A percentile compares a stretch with the other conserved stretches of the same genome.
phyloP scores from a whole-genome alignment of 2,797 vertebrate genomes.

The Morelia viridis region DNA sequence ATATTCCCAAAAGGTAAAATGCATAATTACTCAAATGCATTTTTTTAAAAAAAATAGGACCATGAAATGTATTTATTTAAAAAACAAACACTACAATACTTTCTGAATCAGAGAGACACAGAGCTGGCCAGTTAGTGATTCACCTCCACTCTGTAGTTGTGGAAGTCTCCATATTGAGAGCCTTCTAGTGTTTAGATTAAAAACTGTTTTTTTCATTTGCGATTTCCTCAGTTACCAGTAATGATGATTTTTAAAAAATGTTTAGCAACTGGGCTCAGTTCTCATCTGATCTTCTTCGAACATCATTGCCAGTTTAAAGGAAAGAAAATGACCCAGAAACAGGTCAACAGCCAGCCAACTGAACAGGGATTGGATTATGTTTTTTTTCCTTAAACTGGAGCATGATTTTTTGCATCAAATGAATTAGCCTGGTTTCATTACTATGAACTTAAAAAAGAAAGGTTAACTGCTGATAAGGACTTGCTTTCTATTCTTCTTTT shows the following conservation, averaged over 20 bases:
- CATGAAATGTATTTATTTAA: slow-evolving; percentile 74
- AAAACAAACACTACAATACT: slow-evolving; percentile 71
- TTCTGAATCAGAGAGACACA: slow-evolving; percentile 62
- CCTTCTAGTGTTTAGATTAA: slow-evolving; percentile 75
- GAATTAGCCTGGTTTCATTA: slow-evolving; percentile 67
- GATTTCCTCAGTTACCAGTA: slow-evolving; percentile 66
- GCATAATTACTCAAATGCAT: slow-evolving; percentile 80
- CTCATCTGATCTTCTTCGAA: slow-evolving; percentile 70
- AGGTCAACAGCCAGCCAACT: slow-evolving; percentile 71
- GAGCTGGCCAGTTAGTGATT: slow-evolving; percentile 64
- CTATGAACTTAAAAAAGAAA: slow-evolving; percentile 55
- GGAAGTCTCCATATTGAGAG: slow-evolving; percentile 51
- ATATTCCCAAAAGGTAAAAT: slow-evolving; percentile 83
- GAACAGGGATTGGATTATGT: slow-evolving; percentile 63
- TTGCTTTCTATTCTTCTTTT: slow-evolving; percentile 72
- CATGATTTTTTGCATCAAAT: slow-evolving; percentile 67
- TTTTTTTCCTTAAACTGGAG: slow-evolving; percentile 62
- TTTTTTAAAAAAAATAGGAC: slow-evolving; percentile 73
- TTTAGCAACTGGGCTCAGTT: slow-evolving; percentile 59
- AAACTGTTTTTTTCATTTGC: slow-evolving; percentile 65
- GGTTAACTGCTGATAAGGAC: slow-evolving; percentile 78
- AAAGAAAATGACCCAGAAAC: slow-evolving; percentile 73
- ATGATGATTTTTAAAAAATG: slow-evolving; percentile 47
- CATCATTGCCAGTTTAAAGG: slow-evolving; percentile 70
- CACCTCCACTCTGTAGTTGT: slow-evolving; percentile 62